phyloP scores from a whole-genome alignment of 1,140 invertebrate genomes.

The Argopecten irradians region DNA sequence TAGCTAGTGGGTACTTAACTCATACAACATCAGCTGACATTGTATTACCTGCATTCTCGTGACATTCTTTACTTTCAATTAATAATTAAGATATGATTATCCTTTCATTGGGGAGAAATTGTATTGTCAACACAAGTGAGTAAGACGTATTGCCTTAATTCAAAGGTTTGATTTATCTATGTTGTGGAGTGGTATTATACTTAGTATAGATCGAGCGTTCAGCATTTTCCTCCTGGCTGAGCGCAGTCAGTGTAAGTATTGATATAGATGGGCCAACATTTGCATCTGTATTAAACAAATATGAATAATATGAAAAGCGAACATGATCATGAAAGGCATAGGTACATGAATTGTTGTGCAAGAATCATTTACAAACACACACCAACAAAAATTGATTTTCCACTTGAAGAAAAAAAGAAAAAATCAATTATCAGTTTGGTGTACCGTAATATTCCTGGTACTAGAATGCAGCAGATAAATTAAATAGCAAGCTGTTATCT shows the following conservation, averaged over 20 bases:
- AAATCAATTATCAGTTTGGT: neutral
- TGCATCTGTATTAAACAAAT: neutral
- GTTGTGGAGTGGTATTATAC: too few relatives aligned
- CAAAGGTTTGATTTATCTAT: too few relatives aligned
- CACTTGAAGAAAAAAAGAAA: neutral
- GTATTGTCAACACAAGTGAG: too few relatives aligned
- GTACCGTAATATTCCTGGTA: neutral
- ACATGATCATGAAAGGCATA: neutral
- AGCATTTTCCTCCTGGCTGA: neutral
- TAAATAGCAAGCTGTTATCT: too few relatives aligned
- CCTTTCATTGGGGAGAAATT: too few relatives aligned
- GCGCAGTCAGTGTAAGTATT: neutral
- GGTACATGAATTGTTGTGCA: neutral
- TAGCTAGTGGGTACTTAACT: too few relatives aligned
- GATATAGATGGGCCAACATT: neutral
- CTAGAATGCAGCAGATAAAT: too few relatives aligned
- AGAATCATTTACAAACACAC: neutral
- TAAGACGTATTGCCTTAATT: too few relatives aligned
- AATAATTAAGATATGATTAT: too few relatives aligned
- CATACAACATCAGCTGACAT: too few relatives aligned
- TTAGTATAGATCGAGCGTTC: too few relatives aligned
- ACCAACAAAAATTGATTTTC: neutral
- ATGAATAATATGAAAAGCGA: neutral
- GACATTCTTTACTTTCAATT: too few relatives aligned
- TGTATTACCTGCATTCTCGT: neutral